These are phyloP conservation scores for Tenthredo distinguenda DNA, from an alignment of 2,888 invertebrate genomes.

Conservation along the genomic window DNA sequence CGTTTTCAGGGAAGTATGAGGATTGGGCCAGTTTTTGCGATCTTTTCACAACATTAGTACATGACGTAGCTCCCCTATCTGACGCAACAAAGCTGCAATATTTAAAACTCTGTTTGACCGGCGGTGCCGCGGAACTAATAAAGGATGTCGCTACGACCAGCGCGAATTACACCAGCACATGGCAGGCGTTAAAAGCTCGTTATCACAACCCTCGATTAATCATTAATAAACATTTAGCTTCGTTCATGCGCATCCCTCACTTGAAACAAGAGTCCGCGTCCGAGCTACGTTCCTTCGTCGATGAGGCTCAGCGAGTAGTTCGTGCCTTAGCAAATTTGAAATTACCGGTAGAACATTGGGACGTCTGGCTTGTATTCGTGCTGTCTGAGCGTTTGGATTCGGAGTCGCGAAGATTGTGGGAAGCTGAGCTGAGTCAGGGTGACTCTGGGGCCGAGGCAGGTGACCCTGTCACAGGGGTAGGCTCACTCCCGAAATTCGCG, in stretches of 20 bases:
- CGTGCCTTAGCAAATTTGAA: conserved; percentile 42
- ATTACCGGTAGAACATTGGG: conserved; percentile 46
- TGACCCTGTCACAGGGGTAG: not conserved
- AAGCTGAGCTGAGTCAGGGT: conserved; percentile 35
- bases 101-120: conserved; percentile 42
- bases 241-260: conserved; percentile 34
- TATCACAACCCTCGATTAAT: conserved; percentile 45
- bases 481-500: conserved; percentile 7
- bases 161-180: conserved; percentile 51
- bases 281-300: conserved; percentile 39
- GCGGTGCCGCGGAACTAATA: conserved; percentile 45
- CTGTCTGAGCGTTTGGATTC: conserved; percentile 36
- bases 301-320: conserved; percentile 51
- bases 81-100: conserved; percentile 26
- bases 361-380: conserved; percentile 40
- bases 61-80: not conserved
- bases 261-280: conserved; percentile 47
- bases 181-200: conserved; percentile 45
- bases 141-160: conserved; percentile 40
- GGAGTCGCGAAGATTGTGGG: conserved; percentile 45
- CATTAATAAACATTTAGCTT: conserved; percentile 26
- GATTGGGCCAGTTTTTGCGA: conserved; percentile 3
- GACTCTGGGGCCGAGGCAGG: not conserved
- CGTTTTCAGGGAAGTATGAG: not conserved
- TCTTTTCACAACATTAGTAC: not conserved